phyloP scores from a whole-genome alignment of 1,140 invertebrate species.

The Phenacoccus solenopsis region DNA sequence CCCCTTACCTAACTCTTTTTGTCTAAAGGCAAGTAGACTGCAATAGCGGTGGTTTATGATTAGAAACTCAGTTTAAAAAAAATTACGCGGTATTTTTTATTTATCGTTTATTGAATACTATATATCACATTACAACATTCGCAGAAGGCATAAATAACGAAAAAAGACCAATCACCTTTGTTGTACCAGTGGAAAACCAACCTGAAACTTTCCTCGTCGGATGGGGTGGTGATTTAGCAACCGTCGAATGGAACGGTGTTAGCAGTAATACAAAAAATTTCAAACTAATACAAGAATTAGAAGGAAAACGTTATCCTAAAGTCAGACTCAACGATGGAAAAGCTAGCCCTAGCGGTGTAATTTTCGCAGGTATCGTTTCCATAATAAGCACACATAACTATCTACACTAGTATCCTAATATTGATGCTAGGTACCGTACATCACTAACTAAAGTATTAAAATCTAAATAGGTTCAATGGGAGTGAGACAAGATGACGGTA shows the following conservation, averaged over 20 bases:
- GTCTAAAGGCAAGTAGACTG: too few relatives aligned
- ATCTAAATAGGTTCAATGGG: constrained; percentile 23
- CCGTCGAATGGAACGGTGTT: constrained; percentile 30
- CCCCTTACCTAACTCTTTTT: too few relatives aligned
- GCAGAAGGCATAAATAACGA: background rate
- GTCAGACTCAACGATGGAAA: constrained; percentile 79
- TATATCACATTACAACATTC: too few relatives aligned
- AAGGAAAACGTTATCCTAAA: constrained; percentile 18
- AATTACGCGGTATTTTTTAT: too few relatives aligned
- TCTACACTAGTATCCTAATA: too few relatives aligned
- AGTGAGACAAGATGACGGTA: background rate
- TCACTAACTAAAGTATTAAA: too few relatives aligned
- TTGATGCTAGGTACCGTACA: too few relatives aligned
- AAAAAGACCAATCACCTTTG: constrained; percentile 21
- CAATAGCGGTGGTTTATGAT: too few relatives aligned
- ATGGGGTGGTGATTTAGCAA: constrained; percentile 18
- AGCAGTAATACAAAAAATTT: constrained; percentile 23
- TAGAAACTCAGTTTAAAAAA: too few relatives aligned
- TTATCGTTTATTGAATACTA: too few relatives aligned
- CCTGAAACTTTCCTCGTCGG: constrained; percentile 26
- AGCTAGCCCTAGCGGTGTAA: constrained; percentile 59
- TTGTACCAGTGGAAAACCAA: constrained; percentile 25
- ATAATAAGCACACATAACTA: background rate
- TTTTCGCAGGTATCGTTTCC: constrained; percentile 50
- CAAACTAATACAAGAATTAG: constrained; percentile 19